These are phyloP conservation scores for Syngnathus rostellatus DNA, from an alignment of 2,797 vertebrate species.

Conservation along the genomic window DNA sequence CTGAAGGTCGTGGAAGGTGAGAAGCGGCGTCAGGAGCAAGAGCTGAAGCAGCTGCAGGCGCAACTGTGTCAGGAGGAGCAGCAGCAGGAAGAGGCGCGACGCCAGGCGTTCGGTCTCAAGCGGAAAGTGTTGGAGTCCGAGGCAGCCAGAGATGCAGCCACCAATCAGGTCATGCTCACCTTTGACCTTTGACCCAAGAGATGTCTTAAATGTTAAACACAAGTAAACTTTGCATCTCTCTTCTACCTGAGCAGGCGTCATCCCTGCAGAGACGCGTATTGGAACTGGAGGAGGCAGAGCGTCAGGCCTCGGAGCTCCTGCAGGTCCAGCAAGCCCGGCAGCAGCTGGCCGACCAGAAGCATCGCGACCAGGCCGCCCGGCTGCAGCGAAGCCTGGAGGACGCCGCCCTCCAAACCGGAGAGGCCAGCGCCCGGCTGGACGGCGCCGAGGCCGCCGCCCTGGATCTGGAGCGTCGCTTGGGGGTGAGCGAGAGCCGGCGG, in stretches of 20 bases:
- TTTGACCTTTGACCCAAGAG: neutral
- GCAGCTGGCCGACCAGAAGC: conserved; percentile 49
- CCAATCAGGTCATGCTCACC: conserved; percentile 65
- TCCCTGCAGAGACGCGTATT: conserved; percentile 59
- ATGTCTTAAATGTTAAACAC: neutral
- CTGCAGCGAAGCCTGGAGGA: conserved; percentile 57
- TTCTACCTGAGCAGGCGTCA: conserved; percentile 54
- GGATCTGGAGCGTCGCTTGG: conserved; percentile 66
- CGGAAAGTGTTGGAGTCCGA: conserved; percentile 64
- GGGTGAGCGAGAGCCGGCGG: conserved; percentile 36
- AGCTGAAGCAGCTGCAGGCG: conserved; percentile 66
- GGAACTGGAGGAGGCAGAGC: conserved; percentile 52
- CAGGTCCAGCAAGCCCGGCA: conserved; percentile 48
- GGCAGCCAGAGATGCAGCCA: conserved; percentile 59
- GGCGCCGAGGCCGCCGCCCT: conserved; percentile 44
- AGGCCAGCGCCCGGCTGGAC: conserved; percentile 53
- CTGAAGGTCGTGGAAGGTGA: conserved; percentile 70
- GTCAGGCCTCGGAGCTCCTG: conserved; percentile 50
- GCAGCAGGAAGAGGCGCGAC: conserved; percentile 59
- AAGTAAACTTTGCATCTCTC: neutral
- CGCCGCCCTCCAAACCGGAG: conserved; percentile 32
- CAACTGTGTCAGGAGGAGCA: conserved; percentile 61
- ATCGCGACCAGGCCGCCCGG: conserved; percentile 42
- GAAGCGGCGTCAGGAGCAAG: conserved; percentile 56
- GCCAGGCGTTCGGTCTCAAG: conserved; percentile 61